Evolutionary conservation across 2,113 vertebrate genomes (phyloP).

Genomic region (Engraulis encrasicolus): DNA sequence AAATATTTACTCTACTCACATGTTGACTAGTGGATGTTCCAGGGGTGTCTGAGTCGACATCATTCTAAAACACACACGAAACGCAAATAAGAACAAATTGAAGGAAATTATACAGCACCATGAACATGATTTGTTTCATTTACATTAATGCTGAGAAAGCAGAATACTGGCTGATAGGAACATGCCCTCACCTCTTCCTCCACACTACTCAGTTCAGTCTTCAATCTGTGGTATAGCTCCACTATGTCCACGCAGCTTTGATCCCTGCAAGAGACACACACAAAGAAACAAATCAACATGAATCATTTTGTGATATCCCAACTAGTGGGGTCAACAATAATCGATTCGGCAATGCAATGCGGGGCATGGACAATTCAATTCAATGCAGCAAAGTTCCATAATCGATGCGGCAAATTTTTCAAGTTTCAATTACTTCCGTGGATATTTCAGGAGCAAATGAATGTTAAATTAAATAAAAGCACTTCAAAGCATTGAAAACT

Average conservation of each 20-base stretch:
- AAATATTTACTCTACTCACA: slow-evolving; percentile 71
- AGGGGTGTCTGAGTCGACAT: slow-evolving; percentile 92
- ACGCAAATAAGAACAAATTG: background rate
- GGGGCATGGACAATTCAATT: no score
- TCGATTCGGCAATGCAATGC: no score
- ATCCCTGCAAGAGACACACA: slow-evolving; percentile 77
- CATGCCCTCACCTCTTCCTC: slow-evolving; percentile 81
- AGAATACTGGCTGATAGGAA: background rate
- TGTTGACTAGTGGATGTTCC: slow-evolving; percentile 89
- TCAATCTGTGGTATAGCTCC: slow-evolving; percentile 88
- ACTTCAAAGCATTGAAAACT: no score
- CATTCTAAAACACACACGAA: slow-evolving; percentile 59
- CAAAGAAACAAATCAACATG: slow-evolving; percentile 25
- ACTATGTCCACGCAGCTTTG: slow-evolving; percentile 92
- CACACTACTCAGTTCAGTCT: slow-evolving; percentile 85
- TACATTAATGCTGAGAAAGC: background rate
- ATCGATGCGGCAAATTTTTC: no score
- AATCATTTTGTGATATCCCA: no score
- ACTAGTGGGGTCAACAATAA: no score
- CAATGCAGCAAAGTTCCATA: no score
- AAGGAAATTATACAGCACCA: background rate
- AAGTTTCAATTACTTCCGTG: no score
- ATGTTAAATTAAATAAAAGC: no score
- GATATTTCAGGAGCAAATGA: no score
- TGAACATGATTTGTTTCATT: background rate